Base-by-base conservation (phyloP, 2,888 invertebrate species). In the Rhorus exstirpatorius region DNA sequence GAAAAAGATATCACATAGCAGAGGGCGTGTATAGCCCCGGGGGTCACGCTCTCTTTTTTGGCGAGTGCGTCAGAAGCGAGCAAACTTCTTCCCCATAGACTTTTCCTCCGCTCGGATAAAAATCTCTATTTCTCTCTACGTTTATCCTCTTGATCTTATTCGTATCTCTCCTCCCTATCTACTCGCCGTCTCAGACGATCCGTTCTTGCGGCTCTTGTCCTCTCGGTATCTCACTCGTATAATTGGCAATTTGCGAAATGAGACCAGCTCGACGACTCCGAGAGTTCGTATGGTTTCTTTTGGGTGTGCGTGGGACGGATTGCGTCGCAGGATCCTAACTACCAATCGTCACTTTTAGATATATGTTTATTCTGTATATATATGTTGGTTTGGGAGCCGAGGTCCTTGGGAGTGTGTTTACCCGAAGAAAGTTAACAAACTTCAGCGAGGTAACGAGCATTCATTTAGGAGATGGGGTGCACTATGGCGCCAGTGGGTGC, bases 221-320 rank as follows among this genome's bases (percentile, higher is more conserved):
- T 24, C 61, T 67, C 44, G 70, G 76, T 86, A 84, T 84, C 85
- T 84, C 78, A 84, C 83, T 84, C 79, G 70, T 75, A 76, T 85
- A 87, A 87, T 87, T 86, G 84, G 83, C 87, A 85, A 87, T 88
- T 83, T 84, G 84, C 80, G 82, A 86, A 86, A 84, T 81, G 83
- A 84, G 74, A 53, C 12, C 63, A 44, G 71, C 70, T 10, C 58
- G 49, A 65, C 75, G 70, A 58, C 51, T 63, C 46, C 38, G 17
- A 46, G 61, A 38, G 53, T 46, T 12, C 24, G 51, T 51, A 38
- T 26, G 26, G 63, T 21, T 14, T 41, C 49, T 79, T 41, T 41
- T 10, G 51, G 14, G 44, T 24, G 41, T 44, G 76, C 41, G 14
- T 53, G 55, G 17, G 44, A 71, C 46, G 46, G 70, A 78, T 71